Base-by-base conservation (phyloP, 2,888 invertebrate species). In the Clivina fossor region DNA sequence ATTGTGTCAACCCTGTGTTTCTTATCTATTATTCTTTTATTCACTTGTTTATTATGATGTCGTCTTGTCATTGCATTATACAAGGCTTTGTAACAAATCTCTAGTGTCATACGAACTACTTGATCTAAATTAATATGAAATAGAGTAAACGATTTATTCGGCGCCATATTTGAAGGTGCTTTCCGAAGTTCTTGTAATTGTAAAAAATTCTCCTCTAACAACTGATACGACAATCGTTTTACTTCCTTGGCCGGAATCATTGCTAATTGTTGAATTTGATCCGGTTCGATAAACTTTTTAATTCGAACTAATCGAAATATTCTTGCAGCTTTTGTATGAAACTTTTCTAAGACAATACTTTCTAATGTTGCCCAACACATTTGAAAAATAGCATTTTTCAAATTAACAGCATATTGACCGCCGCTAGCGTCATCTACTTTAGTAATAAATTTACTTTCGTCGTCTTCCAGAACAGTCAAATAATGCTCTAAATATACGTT, bases 161-260 rank as follows among this genome's bases (percentile, higher is more conserved):
- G 87, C 44, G 82, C 81, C 19, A 88, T 85, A 0, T 77, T 82
- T 44, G 78, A 83, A 28, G 83, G 82, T 0, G 80, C 75, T 71
- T 87, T 89, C 16, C 85, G 80, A 65, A 92, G 79, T 50, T 90
- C 88, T 74, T 90, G 82, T 62, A 84, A 76, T 64, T 84, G 82
- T 19, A 85, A 73, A 62, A 83, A 85, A 69, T 88, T 86, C 67
- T 94, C 90, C 69, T 90, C 88, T 43, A 93, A 76, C 60, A 98
- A 75, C 62, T 83, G 86, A 72, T 94, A 95, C 0, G 93, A 86
- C 9, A 94, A 74, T 60, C 89, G 83, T 70, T 96, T 96, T 2
- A 93, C 90, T 71, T 95, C 93, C 71, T 96, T 97, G 18, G 90
- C 87, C 0, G 93, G 90, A 64, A 97, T 83, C 95, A 97, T 94